Evolutionary conservation across 2,888 invertebrate species (phyloP), one percentile per base, ranked within the genome.

Genomic region (Theretra japonica): DNA sequence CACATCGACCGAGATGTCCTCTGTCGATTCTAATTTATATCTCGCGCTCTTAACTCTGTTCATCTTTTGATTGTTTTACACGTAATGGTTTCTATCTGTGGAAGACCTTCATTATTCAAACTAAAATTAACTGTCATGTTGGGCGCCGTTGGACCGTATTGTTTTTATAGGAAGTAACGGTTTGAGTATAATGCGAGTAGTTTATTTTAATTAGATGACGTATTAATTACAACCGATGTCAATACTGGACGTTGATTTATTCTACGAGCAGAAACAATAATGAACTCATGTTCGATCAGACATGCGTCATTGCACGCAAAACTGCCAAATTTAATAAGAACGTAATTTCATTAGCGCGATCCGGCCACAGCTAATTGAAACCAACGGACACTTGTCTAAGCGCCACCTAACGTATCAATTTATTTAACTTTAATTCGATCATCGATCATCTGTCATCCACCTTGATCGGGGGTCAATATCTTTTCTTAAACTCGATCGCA

Each of bases 381-480:
- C 4, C n/a, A 65, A n/a, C 25, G 21, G 82, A 82, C 82, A 83
- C 85, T 84, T 82, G 85, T 83, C 79, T 79, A 83, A 87, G 90
- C 90, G 91, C 90, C 90, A 88, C 83, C 83, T 86, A 86, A 89
- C 87, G 83, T 87, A 87, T 89, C 88, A 88, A 88, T 90, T 89
- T 89, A 83, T 81, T 79, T 80, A 82, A 83, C 77, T 86, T 86
- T 88, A 86, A 88, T 89, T 86, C 85, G 82, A 84, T 83, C 88
- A 93, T 93, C 91, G 85, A 92, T 93, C 93, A 93, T 90, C 89
- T 86, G 88, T 85, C 89, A 86, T 88, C 92, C 88, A 89, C 86
- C 88, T 89, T 85, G 73, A 83, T 80, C 81, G 76, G 88, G 85
- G 92, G 92, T 93, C 93, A 93, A 92, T 92, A 92, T 92, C 91